phyloP scores from a whole-genome alignment of 1,140 invertebrate genomes.

The Sinonovacula constricta region DNA sequence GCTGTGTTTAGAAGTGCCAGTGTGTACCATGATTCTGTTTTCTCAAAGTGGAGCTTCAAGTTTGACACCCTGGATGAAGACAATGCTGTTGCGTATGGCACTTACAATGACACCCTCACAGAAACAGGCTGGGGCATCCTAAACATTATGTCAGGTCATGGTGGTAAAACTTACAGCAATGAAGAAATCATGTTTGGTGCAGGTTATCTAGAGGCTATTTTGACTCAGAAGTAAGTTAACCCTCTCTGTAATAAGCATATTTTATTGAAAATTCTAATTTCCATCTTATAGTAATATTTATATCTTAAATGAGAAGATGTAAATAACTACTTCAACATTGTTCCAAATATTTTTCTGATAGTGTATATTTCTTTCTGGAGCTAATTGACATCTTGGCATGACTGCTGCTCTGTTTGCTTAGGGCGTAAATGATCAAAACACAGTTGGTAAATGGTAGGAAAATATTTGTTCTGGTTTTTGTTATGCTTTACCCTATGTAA shows the following conservation, averaged over 20 bases:
- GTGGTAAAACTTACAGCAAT: constrained; percentile 39
- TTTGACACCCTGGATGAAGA: constrained; percentile 53
- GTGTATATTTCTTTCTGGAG: too few relatives aligned
- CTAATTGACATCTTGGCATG: too few relatives aligned
- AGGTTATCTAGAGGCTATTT: constrained; percentile 68
- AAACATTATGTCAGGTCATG: constrained; percentile 65
- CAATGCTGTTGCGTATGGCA: constrained; percentile 59
- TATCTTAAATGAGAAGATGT: too few relatives aligned
- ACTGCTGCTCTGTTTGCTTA: too few relatives aligned
- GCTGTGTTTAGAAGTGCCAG: constrained; percentile 52
- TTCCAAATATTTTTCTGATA: constrained; percentile 8
- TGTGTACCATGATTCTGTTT: constrained; percentile 61
- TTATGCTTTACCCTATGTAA: too few relatives aligned
- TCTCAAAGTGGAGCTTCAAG: constrained; percentile 57
- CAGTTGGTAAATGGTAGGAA: too few relatives aligned
- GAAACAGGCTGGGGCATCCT: constrained; percentile 71
- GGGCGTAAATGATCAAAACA: too few relatives aligned
- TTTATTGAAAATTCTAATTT: too few relatives aligned
- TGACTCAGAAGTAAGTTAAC: constrained; percentile 67
- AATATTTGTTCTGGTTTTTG: too few relatives aligned
- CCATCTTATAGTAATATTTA: neutral
- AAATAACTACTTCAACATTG: too few relatives aligned
- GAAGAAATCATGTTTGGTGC: constrained; percentile 72
- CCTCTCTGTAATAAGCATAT: too few relatives aligned
- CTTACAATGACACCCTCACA: constrained; percentile 66